Evolutionary conservation across 2,113 vertebrate species (phyloP).

Genomic region (Pelecanoides urinatrix): DNA sequence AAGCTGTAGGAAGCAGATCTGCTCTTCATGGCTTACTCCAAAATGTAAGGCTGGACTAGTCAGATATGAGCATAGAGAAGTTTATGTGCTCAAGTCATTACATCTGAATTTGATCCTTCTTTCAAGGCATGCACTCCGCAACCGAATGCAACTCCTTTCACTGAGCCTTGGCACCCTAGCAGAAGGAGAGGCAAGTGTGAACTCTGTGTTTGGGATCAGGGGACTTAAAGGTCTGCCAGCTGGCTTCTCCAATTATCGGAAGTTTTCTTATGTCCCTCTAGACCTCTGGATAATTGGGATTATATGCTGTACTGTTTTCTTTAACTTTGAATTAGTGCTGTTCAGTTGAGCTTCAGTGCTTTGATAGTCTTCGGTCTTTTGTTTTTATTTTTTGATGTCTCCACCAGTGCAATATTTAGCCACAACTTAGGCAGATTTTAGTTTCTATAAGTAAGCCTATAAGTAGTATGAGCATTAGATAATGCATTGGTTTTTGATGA

Average conservation of each 20-base stretch:
- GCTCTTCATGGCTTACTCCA: neutral
- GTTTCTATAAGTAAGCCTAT: neutral
- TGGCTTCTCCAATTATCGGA: neutral
- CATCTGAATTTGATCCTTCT: neutral
- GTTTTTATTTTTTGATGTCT: neutral
- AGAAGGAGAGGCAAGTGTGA: neutral
- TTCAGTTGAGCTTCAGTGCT: neutral
- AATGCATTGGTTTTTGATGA: neutral
- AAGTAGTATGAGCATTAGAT: neutral
- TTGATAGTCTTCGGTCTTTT: neutral
- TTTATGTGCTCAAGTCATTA: neutral
- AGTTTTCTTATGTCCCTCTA: neutral
- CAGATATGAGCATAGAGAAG: neutral
- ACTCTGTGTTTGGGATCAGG: neutral
- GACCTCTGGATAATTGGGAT: neutral
- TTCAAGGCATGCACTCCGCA: neutral
- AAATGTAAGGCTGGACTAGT: neutral
- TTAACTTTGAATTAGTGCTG: neutral
- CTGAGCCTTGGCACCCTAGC: neutral
- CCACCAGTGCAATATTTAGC: neutral
- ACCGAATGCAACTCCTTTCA: neutral
- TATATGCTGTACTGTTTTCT: neutral
- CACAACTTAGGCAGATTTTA: neutral
- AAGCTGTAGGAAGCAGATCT: neutral
- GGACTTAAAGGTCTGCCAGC: neutral